Percentiles rank a stretch among this genome's conserved stretches.
Conservation (phyloP, 2,888 invertebrate species). For the Cerastis leucographa region DNA sequence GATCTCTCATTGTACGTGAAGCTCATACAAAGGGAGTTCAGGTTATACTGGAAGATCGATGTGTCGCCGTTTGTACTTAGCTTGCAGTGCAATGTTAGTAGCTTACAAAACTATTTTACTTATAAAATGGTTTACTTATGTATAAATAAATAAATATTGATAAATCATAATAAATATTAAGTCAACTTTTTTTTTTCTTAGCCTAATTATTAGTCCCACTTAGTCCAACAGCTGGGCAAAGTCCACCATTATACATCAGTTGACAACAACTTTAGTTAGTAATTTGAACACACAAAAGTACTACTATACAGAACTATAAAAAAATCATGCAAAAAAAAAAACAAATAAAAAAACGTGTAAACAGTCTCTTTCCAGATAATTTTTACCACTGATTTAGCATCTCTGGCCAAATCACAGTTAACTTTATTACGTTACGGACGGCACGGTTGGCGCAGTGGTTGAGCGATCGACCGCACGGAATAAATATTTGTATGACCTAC, state of each 20-base stretch:
- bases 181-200: not conserved
- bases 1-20: no score
- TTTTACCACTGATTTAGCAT: not conserved
- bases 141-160: conserved; percentile 1
- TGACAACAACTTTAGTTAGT: not conserved
- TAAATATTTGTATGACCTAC: no score
- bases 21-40: no score
- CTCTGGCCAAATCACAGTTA: not conserved
- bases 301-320: not conserved
- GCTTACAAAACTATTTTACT: not conserved
- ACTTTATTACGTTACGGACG: not conserved
- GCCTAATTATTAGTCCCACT: no score
- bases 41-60: no score
- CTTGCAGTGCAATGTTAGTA: conserved; percentile 21
- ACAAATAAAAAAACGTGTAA: not conserved
- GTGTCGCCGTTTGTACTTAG: not conserved
- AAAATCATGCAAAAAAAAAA: conserved; percentile 1
- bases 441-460: no score
- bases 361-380: not conserved
- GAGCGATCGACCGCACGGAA: no score
- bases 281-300: no score
- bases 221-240: no score
- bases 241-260: not conserved
- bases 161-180: not conserved
- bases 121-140: no score